Conservation (phyloP, 2,113 vertebrate species). For the Ictidomys tridecemlineatus region DNA sequence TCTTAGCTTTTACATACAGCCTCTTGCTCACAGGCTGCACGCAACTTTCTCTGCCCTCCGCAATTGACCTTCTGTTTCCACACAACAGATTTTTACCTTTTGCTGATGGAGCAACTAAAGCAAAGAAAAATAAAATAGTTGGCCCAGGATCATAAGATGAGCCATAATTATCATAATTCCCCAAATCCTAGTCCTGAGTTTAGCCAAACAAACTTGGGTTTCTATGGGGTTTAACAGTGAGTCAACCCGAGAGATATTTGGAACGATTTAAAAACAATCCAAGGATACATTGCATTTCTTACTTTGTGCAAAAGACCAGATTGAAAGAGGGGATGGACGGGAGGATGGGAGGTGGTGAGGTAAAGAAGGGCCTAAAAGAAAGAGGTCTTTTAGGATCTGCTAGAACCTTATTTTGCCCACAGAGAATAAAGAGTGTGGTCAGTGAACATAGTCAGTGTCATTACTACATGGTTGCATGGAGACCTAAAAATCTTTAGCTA, state of each 20-base stretch:
- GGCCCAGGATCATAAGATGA: conserved; percentile 49
- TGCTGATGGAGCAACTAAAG: conserved; percentile 55
- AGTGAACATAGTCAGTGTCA: not conserved
- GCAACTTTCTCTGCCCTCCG: conserved; percentile 23
- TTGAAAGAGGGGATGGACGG: not conserved
- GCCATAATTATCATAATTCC: conserved; percentile 60
- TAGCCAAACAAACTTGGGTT: conserved; percentile 66
- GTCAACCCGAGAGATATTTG: conserved; percentile 55
- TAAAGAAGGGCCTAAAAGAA: not conserved
- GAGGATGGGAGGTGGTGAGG: not conserved
- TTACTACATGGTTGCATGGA: conserved; percentile 19
- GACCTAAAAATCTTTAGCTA: not conserved
- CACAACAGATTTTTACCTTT: conserved; percentile 54
- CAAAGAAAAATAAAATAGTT: conserved; percentile 68
- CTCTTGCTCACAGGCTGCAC: conserved; percentile 12
- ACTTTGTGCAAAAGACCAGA: conserved; percentile 51
- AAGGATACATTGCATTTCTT: conserved; percentile 2
- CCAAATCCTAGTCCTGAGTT: conserved; percentile 54
- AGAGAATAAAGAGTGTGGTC: conserved; percentile 30
- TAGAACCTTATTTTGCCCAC: conserved; percentile 40
- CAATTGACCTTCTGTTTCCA: not conserved
- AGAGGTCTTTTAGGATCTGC: not conserved
- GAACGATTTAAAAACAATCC: conserved; percentile 55
- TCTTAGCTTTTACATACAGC: conserved; percentile 31
- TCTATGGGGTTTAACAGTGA: conserved; percentile 59